A percentile compares a stretch with the other conserved stretches of the same genome.
Conservation (phyloP, 1,140 invertebrate species). For the Propsilocerus akamusi region DNA sequence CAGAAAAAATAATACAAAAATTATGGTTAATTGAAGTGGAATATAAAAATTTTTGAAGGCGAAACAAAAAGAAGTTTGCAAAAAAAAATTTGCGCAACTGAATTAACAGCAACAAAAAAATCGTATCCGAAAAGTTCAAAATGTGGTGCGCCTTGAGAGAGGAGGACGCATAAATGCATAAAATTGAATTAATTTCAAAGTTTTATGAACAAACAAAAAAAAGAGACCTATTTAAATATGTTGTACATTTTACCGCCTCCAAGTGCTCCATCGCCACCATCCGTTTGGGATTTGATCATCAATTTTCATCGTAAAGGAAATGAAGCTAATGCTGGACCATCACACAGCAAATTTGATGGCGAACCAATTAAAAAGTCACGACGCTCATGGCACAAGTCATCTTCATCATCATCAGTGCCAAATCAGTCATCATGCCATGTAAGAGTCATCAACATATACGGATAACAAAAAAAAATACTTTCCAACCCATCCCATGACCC, state of each 20-base stretch:
- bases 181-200: not conserved
- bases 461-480: no score
- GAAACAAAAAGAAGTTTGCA: not conserved
- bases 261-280: conserved; percentile 27
- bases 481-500: no score
- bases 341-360: not conserved
- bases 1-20: not conserved
- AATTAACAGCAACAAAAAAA: not conserved
- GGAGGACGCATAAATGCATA: no score
- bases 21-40: not conserved
- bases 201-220: not conserved
- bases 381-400: not conserved
- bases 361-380: not conserved
- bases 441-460: no score
- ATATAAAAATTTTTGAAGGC: no score
- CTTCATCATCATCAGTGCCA: not conserved
- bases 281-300: conserved; percentile 22
- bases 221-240: conserved; percentile 12
- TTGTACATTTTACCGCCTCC: conserved; percentile 28
- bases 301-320: not conserved
- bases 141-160: not conserved
- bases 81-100: not conserved
- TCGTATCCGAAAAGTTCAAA: not conserved
- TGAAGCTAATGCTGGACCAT: not conserved
- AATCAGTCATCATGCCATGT: not conserved